Base-by-base conservation (phyloP, 1,140 invertebrate species). In the Saccostrea echinata region DNA sequence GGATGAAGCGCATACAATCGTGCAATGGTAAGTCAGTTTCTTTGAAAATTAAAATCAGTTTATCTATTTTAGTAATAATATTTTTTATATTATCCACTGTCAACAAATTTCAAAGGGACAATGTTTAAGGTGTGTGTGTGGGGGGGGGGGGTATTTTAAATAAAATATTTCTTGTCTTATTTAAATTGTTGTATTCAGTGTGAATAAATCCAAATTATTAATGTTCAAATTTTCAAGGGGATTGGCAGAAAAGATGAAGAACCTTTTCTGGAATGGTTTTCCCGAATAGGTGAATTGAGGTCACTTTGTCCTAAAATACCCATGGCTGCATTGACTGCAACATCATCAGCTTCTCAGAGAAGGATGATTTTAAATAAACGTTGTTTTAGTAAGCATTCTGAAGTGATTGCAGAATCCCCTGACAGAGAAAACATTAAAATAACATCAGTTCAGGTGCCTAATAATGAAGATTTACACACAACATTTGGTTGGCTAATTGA, bases 381-480 rank as follows among this genome's bases (percentile, higher is more conserved):
- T 8, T 81, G 87, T 85, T 88, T 88, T 24, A 30, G 16, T 35
- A 43, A 52, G 33, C 13, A 55, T 43, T 1, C 43, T 61, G 33
- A 81, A 16, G 53, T 88, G 24, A 82, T 82, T 43, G 6, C 33
- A 24, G 84, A 88, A 35, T 89, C 88, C 6, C 85, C 88, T 18
- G 82, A 89, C 35, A 71, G 88, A 52, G n/a, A 43, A 43, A 89
- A 89, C 52, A 89, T 86, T 6, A 89, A 86, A 33, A 84, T 89
- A 27, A 53, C 88, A 21, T n/a, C 53, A 1, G n/a, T 64, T 0
- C 83, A 43, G 11, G 57, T 86, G 16, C 84, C 82, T 9, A 68
- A 61, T 27, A 86, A 82, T 68, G 57, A 82, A 30, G 51, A 86
- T 68, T 16, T 86, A 13, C 30, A 83, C 13, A 24, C 68, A 8